Evolutionary conservation across 2,888 invertebrate genomes (phyloP).

Genomic region (Orthosia cruda): DNA sequence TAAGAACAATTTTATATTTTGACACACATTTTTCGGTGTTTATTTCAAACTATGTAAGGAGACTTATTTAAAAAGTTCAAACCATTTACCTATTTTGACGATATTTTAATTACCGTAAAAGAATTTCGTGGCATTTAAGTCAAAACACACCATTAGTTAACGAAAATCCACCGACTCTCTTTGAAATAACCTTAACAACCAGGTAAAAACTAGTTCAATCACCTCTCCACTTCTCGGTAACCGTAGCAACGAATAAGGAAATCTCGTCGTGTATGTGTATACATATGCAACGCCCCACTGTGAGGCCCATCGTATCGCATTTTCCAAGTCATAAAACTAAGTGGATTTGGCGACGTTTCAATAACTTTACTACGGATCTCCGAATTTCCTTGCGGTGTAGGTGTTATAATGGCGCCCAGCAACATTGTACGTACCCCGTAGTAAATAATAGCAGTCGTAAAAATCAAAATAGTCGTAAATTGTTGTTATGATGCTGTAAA

Average conservation of each 20-base stretch:
- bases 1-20: neutral
- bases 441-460: conserved; percentile 61
- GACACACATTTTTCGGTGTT: neutral
- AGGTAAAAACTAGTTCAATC: conserved; percentile 56
- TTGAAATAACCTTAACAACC: conserved; percentile 12
- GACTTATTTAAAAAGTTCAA: no score
- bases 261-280: conserved; percentile 65
- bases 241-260: conserved; percentile 70
- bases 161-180: neutral
- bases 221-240: conserved; percentile 51
- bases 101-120: neutral
- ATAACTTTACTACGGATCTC: conserved; percentile 80
- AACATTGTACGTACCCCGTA: conserved; percentile 53
- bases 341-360: conserved; percentile 89
- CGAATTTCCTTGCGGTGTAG: conserved; percentile 66
- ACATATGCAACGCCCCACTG: conserved; percentile 62
- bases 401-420: conserved; percentile 58
- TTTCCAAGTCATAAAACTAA: conserved; percentile 89
- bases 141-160: neutral
- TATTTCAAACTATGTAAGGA: neutral
- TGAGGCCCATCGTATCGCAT: conserved; percentile 80
- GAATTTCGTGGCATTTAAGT: neutral
- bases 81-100: neutral
- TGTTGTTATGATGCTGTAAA: conserved; percentile 47
- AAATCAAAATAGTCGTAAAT: conserved; percentile 65